These are phyloP conservation scores for Brotula barbata DNA, from an alignment of 2,797 vertebrate genomes.

Conservation along the genomic window DNA sequence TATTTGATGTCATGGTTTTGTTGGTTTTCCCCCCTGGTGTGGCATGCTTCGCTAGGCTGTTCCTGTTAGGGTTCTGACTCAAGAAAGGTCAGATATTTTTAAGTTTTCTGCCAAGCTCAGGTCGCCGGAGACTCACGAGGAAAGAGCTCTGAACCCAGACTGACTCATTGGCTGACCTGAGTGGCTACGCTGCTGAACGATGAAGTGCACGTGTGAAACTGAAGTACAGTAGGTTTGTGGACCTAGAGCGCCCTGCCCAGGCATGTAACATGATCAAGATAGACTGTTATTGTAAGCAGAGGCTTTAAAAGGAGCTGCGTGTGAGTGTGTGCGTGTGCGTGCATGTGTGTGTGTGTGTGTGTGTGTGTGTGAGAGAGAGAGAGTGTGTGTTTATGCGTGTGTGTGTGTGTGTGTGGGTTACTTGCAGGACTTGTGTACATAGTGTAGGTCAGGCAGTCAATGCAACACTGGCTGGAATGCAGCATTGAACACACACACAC, in stretches of 20 bases:
- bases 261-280: slow-evolving; percentile 62
- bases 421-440: slow-evolving; percentile 63
- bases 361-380: no score
- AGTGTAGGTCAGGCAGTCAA: slow-evolving; percentile 58
- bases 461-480: slow-evolving; percentile 65
- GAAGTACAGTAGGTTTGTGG: slow-evolving; percentile 51
- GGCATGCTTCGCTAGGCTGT: slow-evolving; percentile 53
- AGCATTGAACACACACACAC: slow-evolving; percentile 62
- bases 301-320: slow-evolving; percentile 51
- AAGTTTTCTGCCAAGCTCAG: slow-evolving; percentile 46
- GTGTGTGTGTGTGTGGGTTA: slow-evolving; percentile 43
- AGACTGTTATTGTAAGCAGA: slow-evolving; percentile 56
- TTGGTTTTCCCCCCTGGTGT: slow-evolving; percentile 60
- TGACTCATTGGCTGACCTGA: slow-evolving; percentile 41
- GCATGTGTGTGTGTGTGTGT: slow-evolving; percentile 40
- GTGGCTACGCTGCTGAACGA: slow-evolving; percentile 27
- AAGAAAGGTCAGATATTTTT: slow-evolving; percentile 63
- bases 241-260: slow-evolving; percentile 51
- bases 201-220: slow-evolving; percentile 43
- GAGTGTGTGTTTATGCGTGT: no score
- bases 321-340: slow-evolving; percentile 39
- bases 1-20: slow-evolving; percentile 66
- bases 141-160: slow-evolving; percentile 40
- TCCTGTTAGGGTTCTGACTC: slow-evolving; percentile 37
- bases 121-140: slow-evolving; percentile 34